A percentile compares a stretch with the other conserved stretches of the same genome.
These are phyloP conservation scores for Chydorus sphaericus DNA, from an alignment of 2,888 invertebrate genomes.

Conservation along the genomic window DNA sequence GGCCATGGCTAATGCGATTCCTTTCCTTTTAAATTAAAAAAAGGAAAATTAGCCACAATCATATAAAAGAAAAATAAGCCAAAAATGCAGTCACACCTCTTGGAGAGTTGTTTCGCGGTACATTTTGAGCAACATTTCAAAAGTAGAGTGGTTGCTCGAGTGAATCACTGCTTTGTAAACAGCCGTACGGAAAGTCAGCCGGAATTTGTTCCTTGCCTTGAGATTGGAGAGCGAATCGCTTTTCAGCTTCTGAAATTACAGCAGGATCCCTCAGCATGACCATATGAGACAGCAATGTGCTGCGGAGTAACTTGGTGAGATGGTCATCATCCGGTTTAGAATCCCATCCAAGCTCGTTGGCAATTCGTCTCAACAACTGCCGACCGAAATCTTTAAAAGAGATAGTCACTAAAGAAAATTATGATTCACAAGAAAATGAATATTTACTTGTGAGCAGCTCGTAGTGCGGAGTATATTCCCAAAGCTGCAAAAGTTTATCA, in stretches of 20 bases:
- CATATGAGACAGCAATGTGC: conserved; percentile 66
- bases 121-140: conserved; percentile 50
- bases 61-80: too few relatives aligned
- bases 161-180: conserved; percentile 73
- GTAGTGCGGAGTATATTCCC: conserved; percentile 64
- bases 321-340: conserved; percentile 61
- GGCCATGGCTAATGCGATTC: conserved; percentile 69
- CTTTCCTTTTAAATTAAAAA: too few relatives aligned
- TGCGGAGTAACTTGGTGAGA: conserved; percentile 67
- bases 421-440: too few relatives aligned
- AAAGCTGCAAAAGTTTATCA: conserved; percentile 53
- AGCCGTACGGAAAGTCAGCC: conserved; percentile 69
- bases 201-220: conserved; percentile 44
- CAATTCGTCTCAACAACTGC: conserved; percentile 54
- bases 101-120: conserved; percentile 12
- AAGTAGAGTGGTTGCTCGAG: conserved; percentile 52
- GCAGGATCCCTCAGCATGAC: conserved; percentile 66
- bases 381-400: conserved; percentile 59
- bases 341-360: conserved; percentile 69
- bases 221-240: conserved; percentile 47
- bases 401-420: too few relatives aligned
- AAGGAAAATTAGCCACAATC: too few relatives aligned
- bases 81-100: too few relatives aligned
- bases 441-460: conserved; percentile 29
- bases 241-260: conserved; percentile 56